Percentiles rank a stretch among this genome's conserved stretches.
phyloP scores from a whole-genome alignment of 1,140 invertebrate genomes.

The Maconellicoccus hirsutus region DNA sequence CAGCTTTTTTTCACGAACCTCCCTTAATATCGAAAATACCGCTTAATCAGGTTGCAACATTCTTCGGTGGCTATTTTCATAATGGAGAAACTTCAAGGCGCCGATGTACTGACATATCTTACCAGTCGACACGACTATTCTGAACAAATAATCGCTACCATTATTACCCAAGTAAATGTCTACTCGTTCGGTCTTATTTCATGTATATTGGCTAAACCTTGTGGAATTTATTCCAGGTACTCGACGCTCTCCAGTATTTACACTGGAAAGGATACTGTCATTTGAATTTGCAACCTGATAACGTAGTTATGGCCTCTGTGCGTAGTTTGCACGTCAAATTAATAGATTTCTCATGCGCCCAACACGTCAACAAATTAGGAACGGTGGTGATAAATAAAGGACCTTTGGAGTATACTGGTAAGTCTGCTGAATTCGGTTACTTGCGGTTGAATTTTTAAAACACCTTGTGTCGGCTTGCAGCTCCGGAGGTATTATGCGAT shows the following conservation, averaged over 20 bases:
- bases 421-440: conserved; percentile 22
- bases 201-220: conserved; percentile 12
- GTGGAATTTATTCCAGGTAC: conserved; percentile 39
- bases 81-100: conserved; percentile 77
- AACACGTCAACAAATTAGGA: conserved; percentile 65
- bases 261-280: conserved; percentile 87
- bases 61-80: conserved; percentile 57
- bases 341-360: conserved; percentile 78
- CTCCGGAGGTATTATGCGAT: conserved; percentile 85
- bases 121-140: conserved; percentile 74
- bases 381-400: conserved; percentile 53
- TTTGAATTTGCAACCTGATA: conserved; percentile 89
- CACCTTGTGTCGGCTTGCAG: conserved; percentile 39
- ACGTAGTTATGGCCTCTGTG: conserved; percentile 86
- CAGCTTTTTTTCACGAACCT: too few relatives aligned
- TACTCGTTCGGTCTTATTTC: neutral
- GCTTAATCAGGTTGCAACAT: conserved; percentile 29
- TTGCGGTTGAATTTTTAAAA: too few relatives aligned
- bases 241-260: conserved; percentile 81
- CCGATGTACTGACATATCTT: conserved; percentile 81
- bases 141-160: conserved; percentile 76
- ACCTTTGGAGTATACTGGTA: conserved; percentile 58
- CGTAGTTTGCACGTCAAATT: conserved; percentile 79
- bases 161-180: conserved; percentile 54
- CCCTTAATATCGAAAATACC: too few relatives aligned